Percentiles rank a stretch among this genome's conserved stretches.
Conservation (phyloP, 92 coral and sea anemone species). For the Paragorgia papillata region DNA sequence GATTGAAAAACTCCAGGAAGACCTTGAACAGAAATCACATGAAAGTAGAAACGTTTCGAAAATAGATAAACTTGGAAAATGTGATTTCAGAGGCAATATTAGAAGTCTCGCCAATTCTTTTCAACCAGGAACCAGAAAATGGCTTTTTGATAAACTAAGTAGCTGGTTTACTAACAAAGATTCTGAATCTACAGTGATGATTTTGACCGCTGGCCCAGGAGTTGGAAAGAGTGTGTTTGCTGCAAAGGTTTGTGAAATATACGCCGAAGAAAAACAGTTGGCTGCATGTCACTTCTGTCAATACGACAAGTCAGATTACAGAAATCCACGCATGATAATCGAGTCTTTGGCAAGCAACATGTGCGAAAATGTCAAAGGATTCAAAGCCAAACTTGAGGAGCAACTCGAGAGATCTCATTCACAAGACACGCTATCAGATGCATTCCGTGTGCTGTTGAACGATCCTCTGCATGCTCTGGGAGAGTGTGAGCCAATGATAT, state of each 20-base stretch:
- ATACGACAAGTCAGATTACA: slow-evolving; percentile 29
- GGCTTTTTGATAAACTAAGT: slow-evolving; percentile 23
- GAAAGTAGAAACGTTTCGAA: neutral
- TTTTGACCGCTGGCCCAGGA: slow-evolving; percentile 44
- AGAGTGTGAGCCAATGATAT: slow-evolving; percentile 6
- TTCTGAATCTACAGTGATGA: slow-evolving; percentile 6
- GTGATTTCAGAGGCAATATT: slow-evolving; percentile 40
- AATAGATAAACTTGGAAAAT: slow-evolving; percentile 4
- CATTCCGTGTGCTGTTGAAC: slow-evolving; percentile 20
- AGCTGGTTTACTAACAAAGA: slow-evolving; percentile 20
- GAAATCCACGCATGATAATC: slow-evolving; percentile 26
- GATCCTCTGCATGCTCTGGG: slow-evolving; percentile 19
- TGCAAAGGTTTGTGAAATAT: slow-evolving; percentile 35
- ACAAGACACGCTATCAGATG: slow-evolving; percentile 4
- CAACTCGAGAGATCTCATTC: slow-evolving; percentile 3
- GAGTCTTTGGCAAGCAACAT: slow-evolving; percentile 49
- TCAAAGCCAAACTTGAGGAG: slow-evolving; percentile 3
- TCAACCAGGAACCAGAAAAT: slow-evolving; percentile 38
- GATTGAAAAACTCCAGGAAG: too few relatives aligned
- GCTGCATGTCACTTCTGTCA: slow-evolving; percentile 46
- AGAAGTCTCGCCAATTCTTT: slow-evolving; percentile 22
- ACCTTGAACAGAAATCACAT: too few relatives aligned
- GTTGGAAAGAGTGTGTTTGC: slow-evolving; percentile 46
- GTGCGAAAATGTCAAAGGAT: slow-evolving; percentile 27
- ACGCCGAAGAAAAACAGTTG: neutral